Evolutionary conservation across 2,797 vertebrate species (phyloP).

Genomic region (Aplochiton taeniatus): DNA sequence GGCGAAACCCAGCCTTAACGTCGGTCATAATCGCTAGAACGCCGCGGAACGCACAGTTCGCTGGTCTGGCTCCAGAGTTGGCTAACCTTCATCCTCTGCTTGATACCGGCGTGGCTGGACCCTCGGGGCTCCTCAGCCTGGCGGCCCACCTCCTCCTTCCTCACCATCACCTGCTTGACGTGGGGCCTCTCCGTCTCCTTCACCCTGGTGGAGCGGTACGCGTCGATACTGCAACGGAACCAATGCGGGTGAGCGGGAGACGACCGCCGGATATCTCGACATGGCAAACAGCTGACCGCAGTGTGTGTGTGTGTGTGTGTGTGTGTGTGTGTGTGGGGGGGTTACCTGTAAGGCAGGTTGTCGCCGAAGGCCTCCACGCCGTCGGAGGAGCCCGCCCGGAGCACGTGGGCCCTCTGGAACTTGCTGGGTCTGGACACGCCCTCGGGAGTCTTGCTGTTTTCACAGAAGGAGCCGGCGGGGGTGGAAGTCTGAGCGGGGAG

Average conservation of each 20-base stretch:
- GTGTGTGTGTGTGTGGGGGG: neutral
- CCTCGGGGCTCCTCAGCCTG: slow-evolving; percentile 73
- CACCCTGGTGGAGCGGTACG: slow-evolving; percentile 90
- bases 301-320: too few relatives aligned
- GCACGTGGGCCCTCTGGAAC: slow-evolving; percentile 79
- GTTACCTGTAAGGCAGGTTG: slow-evolving; percentile 90
- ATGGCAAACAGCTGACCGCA: neutral
- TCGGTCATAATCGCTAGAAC: too few relatives aligned
- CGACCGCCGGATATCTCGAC: too few relatives aligned
- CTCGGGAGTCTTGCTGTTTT: slow-evolving; percentile 70
- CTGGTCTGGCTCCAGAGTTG: too few relatives aligned
- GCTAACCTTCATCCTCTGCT: slow-evolving; percentile 91
- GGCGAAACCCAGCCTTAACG: too few relatives aligned
- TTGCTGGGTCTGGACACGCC: slow-evolving; percentile 67
- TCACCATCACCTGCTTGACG: slow-evolving; percentile 88
- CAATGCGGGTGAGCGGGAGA: too few relatives aligned
- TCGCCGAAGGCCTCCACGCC: slow-evolving; percentile 69
- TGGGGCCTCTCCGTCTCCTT: slow-evolving; percentile 85
- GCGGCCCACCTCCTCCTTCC: slow-evolving; percentile 84
- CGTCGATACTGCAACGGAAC: slow-evolving; percentile 76
- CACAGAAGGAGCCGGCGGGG: slow-evolving; percentile 75
- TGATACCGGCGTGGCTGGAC: slow-evolving; percentile 77
- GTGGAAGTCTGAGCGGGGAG: slow-evolving; percentile 70
- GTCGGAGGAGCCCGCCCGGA: slow-evolving; percentile 75
- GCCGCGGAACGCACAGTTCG: too few relatives aligned